Base-by-base conservation (phyloP, 2,888 invertebrate genomes). In the Dryococelus australis region DNA sequence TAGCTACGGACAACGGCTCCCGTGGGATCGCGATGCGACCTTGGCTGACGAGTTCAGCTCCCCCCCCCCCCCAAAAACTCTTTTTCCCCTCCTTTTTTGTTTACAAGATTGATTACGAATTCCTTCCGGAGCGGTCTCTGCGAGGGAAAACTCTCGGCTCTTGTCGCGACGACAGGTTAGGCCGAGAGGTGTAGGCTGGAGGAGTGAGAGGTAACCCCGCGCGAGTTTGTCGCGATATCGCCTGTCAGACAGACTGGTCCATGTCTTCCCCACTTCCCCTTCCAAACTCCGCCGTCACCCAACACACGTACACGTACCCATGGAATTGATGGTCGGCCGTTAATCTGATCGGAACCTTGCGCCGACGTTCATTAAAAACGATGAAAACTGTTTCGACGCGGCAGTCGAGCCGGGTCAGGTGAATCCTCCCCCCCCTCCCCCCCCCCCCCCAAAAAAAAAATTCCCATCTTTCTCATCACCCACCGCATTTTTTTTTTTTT, bases 11-110 rank as follows among this genome's bases (percentile, higher is more conserved):
- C 47, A 47, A 47, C 16, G 47, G 65, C n/a, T 3, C 65, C 65
- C 65, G 65, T 65, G 65, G 65, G 65, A 65, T n/a, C 65, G 65
- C 65, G 65, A 65, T 65, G 65, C 65, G 65, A 65, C 65, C 65
- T 65, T 65, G 65, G 65, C 24, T 47, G 65, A n/a, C 65, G 20
- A 65, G 65, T 65, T 20, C 24, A 8, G 13, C 24, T 24, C 65
- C n/a, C 65, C 8, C 16, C 65, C 65, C 65, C 6, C 47, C 47
- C 47, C 47, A 47, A 6, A 12, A 8, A 10, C 47, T 47, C 8
- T 47, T 47, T 16, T 16, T 6, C 8, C 47, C 16, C 47, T 6
- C 8, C 47, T 8, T 47, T 47, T 20, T 20, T 8, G 6, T 65
- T 65, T 65, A 65, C 65, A 65, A 65, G 65, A 65, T 65, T 65